phyloP scores from a whole-genome alignment of 2,888 invertebrate species.

The Heliconius ismenius region DNA sequence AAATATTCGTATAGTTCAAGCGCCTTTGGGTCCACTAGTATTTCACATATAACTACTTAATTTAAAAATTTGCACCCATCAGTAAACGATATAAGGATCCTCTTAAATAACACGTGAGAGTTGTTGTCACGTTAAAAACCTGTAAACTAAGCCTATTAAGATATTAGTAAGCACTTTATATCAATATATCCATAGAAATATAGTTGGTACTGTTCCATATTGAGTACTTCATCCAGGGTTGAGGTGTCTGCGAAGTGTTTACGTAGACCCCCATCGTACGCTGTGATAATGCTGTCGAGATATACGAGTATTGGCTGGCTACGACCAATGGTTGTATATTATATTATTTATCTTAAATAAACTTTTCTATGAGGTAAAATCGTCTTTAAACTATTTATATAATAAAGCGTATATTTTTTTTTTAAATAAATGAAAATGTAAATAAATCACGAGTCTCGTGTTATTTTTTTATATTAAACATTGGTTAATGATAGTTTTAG shows the following conservation, averaged over 20 bases:
- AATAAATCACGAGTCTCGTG: too few relatives aligned
- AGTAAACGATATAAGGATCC: not conserved
- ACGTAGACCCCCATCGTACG: not conserved
- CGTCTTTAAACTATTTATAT: not conserved
- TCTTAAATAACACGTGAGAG: not conserved
- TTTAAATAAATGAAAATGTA: too few relatives aligned
- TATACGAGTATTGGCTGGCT: conserved; percentile 5
- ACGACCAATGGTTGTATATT: not conserved
- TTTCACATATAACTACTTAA: not conserved
- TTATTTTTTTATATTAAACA: too few relatives aligned
- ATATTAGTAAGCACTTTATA: conserved; percentile 12
- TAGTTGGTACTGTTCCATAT: not conserved
- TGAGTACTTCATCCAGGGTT: not conserved
- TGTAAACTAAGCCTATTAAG: conserved; percentile 15
- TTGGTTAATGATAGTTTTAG: too few relatives aligned
- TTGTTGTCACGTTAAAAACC: not conserved
- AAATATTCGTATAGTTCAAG: too few relatives aligned
- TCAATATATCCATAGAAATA: not conserved
- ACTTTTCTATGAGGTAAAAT: not conserved
- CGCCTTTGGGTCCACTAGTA: too few relatives aligned
- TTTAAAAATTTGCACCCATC: not conserved
- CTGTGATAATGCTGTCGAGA: conserved; percentile 6
- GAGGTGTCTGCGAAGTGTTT: conserved; percentile 23
- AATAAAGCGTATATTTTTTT: not conserved
- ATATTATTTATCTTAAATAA: not conserved